Evolutionary conservation across 1,140 invertebrate species (phyloP).

Genomic region (Paraescarpia echinospica): DNA sequence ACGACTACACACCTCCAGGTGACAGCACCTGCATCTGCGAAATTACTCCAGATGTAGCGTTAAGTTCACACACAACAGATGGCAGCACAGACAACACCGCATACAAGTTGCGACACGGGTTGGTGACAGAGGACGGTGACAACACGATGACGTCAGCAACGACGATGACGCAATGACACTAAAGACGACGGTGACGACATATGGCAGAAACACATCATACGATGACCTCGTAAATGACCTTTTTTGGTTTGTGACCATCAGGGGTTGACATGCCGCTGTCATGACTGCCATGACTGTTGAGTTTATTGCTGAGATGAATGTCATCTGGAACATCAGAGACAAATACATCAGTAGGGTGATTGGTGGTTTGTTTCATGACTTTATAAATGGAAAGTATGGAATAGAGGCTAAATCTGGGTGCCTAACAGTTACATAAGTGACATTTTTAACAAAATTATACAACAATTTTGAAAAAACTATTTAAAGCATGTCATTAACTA

Average conservation of each 20-base stretch:
- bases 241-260: slow-evolving; percentile 10
- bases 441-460: background rate
- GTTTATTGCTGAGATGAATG: background rate
- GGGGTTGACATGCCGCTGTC: slow-evolving; percentile 14
- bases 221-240: slow-evolving; percentile 18
- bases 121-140: background rate
- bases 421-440: too few species aligned
- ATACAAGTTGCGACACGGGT: background rate
- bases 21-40: background rate
- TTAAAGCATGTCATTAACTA: background rate
- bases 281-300: background rate
- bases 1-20: background rate
- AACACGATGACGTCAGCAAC: background rate
- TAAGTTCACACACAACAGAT: background rate
- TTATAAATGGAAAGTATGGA: background rate
- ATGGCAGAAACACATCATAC: slow-evolving; percentile 8
- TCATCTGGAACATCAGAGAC: background rate
- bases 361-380: background rate
- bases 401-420: background rate
- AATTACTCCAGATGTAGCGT: background rate
- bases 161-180: background rate
- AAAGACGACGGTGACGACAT: background rate
- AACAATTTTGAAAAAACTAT: background rate
- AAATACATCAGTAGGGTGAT: background rate
- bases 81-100: background rate